These are phyloP conservation scores for Todiramphus saurophagus DNA, from an alignment of 2,113 vertebrate genomes.

Conservation along the genomic window DNA sequence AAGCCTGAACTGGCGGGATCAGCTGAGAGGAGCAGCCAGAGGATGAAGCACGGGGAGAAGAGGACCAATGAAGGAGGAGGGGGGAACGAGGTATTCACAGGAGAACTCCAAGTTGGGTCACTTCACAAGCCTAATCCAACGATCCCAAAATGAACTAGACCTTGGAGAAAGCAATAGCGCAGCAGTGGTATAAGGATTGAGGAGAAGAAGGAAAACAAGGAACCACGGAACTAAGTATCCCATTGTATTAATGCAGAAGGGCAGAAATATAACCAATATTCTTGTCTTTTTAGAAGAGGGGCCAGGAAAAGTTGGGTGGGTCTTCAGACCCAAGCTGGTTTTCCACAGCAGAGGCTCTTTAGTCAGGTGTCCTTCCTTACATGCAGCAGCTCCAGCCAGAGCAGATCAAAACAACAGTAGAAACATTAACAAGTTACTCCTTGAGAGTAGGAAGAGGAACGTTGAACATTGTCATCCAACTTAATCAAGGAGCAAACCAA, in stretches of 20 bases:
- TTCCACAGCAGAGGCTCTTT: neutral
- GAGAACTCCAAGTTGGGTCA: neutral
- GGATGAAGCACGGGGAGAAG: neutral
- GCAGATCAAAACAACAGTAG: neutral
- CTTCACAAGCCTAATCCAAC: neutral
- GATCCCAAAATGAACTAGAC: neutral
- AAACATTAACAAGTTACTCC: neutral
- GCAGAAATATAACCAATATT: neutral
- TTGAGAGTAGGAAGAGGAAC: neutral
- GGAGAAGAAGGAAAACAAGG: neutral
- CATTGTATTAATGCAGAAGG: rapidly evolving
- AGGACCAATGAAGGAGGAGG: rapidly evolving
- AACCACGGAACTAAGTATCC: neutral
- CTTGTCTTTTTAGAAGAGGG: neutral
- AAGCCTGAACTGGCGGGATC: neutral
- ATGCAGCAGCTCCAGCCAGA: neutral
- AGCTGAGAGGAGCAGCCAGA: neutral
- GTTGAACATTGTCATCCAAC: neutral
- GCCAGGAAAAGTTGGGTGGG: neutral
- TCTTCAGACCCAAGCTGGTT: neutral
- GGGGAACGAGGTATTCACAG: rapidly evolving
- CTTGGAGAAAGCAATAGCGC: neutral
- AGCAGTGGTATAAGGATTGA: rapidly evolving
- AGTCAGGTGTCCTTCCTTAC: neutral
- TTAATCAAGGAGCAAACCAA: neutral